A percentile compares a stretch with the other conserved stretches of the same genome.
phyloP scores from a whole-genome alignment of 2,888 invertebrate species.

The Aricia artaxerxes region DNA sequence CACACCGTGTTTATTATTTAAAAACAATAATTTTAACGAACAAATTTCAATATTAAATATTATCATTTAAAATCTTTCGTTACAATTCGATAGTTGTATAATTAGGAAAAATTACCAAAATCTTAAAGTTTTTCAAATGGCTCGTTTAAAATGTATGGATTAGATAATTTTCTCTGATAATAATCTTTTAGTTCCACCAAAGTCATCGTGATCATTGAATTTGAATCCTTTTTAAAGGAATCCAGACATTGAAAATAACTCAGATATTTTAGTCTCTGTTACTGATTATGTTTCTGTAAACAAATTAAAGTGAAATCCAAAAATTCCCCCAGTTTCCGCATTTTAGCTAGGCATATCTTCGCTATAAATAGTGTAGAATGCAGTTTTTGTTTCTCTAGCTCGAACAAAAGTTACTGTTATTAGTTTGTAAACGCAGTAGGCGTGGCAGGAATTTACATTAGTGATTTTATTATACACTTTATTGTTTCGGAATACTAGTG shows the following conservation, averaged over 20 bases:
- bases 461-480: conserved; percentile 11
- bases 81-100: too few relatives aligned
- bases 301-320: conserved; percentile 7
- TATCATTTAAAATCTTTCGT: too few relatives aligned
- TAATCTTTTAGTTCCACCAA: background rate
- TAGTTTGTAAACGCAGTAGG: conserved; percentile 36
- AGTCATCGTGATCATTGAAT: background rate
- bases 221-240: background rate
- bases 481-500: background rate
- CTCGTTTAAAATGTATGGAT: too few relatives aligned
- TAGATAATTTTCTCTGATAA: background rate
- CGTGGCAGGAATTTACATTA: conserved; percentile 40
- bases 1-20: background rate
- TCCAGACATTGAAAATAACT: background rate
- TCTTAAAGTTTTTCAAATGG: too few relatives aligned
- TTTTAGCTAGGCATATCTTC: conserved; percentile 21
- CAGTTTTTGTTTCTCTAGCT: conserved; percentile 35
- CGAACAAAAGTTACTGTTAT: conserved; percentile 43
- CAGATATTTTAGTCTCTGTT: background rate
- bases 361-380: conserved; percentile 30
- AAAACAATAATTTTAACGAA: background rate
- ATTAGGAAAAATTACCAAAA: too few relatives aligned
- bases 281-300: background rate
- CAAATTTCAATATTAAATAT: too few relatives aligned
- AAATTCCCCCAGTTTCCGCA: conserved; percentile 7